Evolutionary conservation across 2,888 invertebrate species (phyloP).

Genomic region (Drosophila gaucha): DNA sequence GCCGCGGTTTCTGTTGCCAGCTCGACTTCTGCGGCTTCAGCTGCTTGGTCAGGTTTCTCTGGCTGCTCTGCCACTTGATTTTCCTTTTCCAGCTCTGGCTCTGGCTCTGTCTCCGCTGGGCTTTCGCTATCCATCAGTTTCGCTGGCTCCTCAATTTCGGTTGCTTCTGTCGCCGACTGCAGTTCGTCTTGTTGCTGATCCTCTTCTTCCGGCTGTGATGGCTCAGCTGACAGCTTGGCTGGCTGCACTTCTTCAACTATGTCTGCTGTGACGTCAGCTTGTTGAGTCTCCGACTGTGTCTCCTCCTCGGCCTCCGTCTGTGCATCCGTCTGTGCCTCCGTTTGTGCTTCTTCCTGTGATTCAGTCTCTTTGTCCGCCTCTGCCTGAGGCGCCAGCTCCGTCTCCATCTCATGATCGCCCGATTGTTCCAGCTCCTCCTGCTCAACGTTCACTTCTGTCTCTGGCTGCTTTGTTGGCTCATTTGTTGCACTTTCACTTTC

Average conservation of each 20-base stretch:
- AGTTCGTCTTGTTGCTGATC: constrained; percentile 3
- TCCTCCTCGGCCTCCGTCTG: background rate
- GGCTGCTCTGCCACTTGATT: constrained; percentile 29
- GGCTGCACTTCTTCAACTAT: constrained; percentile 32
- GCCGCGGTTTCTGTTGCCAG: constrained; percentile 17
- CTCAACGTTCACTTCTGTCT: background rate
- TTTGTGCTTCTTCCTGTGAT: background rate
- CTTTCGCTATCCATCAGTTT: constrained; percentile 50
- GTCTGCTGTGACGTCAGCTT: constrained; percentile 24
- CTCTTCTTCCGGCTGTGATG: constrained; percentile 2
- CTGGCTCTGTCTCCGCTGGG: constrained; percentile 25
- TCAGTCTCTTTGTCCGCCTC: background rate
- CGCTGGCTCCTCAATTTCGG: constrained; percentile 39
- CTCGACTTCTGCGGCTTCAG: constrained; percentile 53
- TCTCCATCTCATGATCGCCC: constrained; percentile 63
- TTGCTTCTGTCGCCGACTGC: constrained; percentile 37
- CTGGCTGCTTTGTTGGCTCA: constrained; percentile 27
- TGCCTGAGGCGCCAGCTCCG: background rate
- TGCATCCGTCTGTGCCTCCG: background rate
- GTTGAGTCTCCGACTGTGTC: constrained; percentile 2
- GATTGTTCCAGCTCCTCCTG: constrained; percentile 56
- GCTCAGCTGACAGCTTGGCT: constrained; percentile 23
- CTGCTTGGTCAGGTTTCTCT: constrained; percentile 28
- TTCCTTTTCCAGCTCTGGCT: constrained; percentile 15
- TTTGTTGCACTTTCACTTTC: constrained; percentile 75